A percentile compares a stretch with the other conserved stretches of the same genome.
Evolutionary conservation across 2,888 invertebrate species (phyloP).

Genomic region (Temnothorax rugatulus): DNA sequence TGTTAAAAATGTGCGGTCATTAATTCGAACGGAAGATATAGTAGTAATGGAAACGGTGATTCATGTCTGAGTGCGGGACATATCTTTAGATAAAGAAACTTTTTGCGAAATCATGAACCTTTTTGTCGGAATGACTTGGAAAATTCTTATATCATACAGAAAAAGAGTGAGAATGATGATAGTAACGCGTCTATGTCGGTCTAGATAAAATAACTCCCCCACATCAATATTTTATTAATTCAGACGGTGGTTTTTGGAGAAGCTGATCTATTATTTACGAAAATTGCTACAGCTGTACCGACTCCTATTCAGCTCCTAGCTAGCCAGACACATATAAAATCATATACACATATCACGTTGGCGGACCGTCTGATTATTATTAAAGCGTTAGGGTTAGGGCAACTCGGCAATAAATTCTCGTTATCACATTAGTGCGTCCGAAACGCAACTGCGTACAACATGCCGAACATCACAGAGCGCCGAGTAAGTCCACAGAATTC

Average conservation of each 20-base stretch:
- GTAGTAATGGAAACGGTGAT: conserved; percentile 2
- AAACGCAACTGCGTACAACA: neutral
- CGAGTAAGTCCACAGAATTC: neutral
- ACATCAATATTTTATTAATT: conserved; percentile 14
- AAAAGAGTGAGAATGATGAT: neutral
- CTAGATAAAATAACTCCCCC: neutral
- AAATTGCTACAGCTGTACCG: neutral
- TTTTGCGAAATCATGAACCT: neutral
- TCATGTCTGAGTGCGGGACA: neutral
- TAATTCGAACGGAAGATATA: neutral
- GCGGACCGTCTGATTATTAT: neutral
- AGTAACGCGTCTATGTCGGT: no score
- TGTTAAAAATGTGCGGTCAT: neutral
- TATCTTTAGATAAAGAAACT: neutral
- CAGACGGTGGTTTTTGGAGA: neutral
- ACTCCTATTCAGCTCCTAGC: neutral
- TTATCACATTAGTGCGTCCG: neutral
- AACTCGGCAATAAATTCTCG: conserved; percentile 6
- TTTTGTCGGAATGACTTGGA: neutral
- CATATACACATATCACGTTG: neutral
- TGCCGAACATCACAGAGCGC: neutral
- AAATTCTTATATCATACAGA: conserved; percentile 2
- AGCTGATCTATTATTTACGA: conserved; percentile 8
- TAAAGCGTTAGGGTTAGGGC: neutral
- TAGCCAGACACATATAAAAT: neutral